Evolutionary conservation across 2,797 vertebrate genomes (phyloP), one percentile per base, ranked within the genome.

Genomic region (Molossus molossus): DNA sequence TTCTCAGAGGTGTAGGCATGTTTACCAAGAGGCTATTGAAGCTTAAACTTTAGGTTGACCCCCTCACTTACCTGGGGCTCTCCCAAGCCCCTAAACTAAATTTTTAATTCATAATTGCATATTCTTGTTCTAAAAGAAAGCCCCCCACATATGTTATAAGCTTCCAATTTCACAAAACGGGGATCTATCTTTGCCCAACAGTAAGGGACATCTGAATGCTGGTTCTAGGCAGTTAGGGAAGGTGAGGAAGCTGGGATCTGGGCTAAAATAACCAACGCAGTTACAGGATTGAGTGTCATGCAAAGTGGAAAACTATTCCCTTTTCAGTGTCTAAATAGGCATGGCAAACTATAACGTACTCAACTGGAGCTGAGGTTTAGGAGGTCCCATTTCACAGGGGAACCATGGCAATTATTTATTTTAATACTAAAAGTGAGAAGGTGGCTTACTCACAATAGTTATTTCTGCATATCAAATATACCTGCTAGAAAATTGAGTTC

Each of bases 401-500:
- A 33, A 87, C 27, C 33, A 58, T 64, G 65, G 37, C 64, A 65
- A 25, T 62, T 53, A 50, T 21, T 33, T 33, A 33, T 33, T 33
- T 33, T 33, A 55, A 55, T 25, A 69, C 0, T 9, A 27, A 76
- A 75, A 83, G 6, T 84, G n/a, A 85, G 40, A 64, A 37, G 1
- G 6, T 58, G 3, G 18, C 6, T 60, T 90, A 62, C 48, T 94
- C 73, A 79, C 60, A 90, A 58, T 58, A 92, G 37, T 60, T 93
- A 64, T 77, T 89, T 94, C 65, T 87, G n/a, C 3, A 55, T 77
- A 83, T 79, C 40, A 87, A 73, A 75, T 83, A 88, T 48, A 62
- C 60, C 57, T 89, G 13, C 18, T 29, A 96, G 75, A 95, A 96
- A 91, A 88, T 37, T 81, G 73, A 94, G n/a, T 57, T 87, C 21